phyloP scores from a whole-genome alignment of 2,888 invertebrate genomes.

The Teleogryllus oceanicus region DNA sequence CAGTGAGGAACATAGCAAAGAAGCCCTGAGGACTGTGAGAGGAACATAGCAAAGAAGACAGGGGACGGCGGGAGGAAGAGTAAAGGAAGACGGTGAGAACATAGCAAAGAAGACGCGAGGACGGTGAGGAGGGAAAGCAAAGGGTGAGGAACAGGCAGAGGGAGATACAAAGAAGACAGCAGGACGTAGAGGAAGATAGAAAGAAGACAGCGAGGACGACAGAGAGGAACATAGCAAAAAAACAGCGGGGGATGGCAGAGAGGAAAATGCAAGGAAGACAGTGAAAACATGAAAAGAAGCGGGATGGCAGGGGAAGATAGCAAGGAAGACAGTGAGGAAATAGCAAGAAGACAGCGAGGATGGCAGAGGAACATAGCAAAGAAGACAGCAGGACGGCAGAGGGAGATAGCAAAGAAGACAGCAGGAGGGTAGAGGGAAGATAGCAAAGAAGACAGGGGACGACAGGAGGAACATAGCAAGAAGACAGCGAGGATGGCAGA shows the following conservation, averaged over 20 bases:
- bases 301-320: too few relatives aligned
- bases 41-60: not conserved
- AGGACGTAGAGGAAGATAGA: not conserved
- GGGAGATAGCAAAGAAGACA: too few relatives aligned
- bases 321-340: too few relatives aligned
- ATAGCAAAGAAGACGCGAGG: not conserved
- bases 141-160: not conserved
- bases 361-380: too few relatives aligned
- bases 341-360: not conserved
- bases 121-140: not conserved
- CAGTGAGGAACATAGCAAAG: not conserved
- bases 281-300: not conserved
- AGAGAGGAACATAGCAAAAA: not conserved
- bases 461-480: too few relatives aligned
- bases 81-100: not conserved
- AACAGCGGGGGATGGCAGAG: not conserved
- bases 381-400: too few relatives aligned
- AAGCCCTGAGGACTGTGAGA: not conserved
- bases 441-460: too few relatives aligned
- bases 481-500: too few relatives aligned
- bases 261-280: not conserved
- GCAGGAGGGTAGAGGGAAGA: too few relatives aligned
- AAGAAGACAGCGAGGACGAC: not conserved
- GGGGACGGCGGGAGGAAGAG: not conserved
- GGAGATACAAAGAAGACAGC: not conserved